Base-by-base conservation (phyloP, 2,113 vertebrate genomes). In the Percina caprodes region DNA sequence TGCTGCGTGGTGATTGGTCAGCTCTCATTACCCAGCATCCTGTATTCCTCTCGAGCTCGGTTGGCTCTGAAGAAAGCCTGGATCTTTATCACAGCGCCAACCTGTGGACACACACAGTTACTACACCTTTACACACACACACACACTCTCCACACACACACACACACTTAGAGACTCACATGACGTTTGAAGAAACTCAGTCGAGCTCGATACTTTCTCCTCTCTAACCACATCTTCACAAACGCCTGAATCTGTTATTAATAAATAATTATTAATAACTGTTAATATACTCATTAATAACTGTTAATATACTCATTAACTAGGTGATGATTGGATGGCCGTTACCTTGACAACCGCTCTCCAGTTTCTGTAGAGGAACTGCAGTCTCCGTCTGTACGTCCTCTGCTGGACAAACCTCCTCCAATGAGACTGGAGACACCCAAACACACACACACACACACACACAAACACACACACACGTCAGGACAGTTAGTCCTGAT, bases 41-140 rank as follows among this genome's bases (percentile, higher is more conserved):
- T 94, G 92, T 99, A 99, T 84, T 99, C 95, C 5, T 92, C 97
- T 3, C 94, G 94, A 18, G 96, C 97, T 82, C 92, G 94, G 89
- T 89, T 95, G 0, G 97, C 98, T 86, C 97, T 93, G 90, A 98
- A 96, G 61, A 98, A 99, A 0, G 98, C 97, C 94, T 99, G 98
- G 91, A 99, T 99, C 93, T 96, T 98, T 61, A 98, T 75, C 1
- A 99, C 63, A 6, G 97, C 94, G n/a, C 90, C 84, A 66, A 98
- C 93, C 98, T 99, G 91, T 76, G 89, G 60, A 56, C 39, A 83
- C n/a, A 87, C 70, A 84, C 5, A 7, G 26, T 4, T 30, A 71
- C 14, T 13, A 51, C 23, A 69, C 14, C 1, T 9, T 8, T 4
- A 51, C 19, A 65, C 8, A 8, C 13, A n/a, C n/a, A n/a, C n/a